Evolutionary conservation across 2,797 vertebrate genomes (phyloP), one percentile per base, ranked within the genome.

Genomic region (Smutsia temminckii): DNA sequence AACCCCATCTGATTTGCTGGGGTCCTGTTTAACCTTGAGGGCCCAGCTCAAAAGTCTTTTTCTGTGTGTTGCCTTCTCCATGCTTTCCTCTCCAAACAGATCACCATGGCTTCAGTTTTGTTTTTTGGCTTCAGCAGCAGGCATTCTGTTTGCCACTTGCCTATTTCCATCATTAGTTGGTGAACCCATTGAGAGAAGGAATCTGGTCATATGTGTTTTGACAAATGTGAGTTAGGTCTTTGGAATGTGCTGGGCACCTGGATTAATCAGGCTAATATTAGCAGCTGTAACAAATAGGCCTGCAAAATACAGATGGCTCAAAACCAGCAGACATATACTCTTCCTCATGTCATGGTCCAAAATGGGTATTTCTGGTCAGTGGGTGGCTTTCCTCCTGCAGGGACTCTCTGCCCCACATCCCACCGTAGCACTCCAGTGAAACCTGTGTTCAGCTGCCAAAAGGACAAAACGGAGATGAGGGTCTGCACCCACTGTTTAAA

Each of bases 211-310:
- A 79, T 40, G 14, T 75, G 4, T 93, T 88, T 95, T 5, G 81
- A 34, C 27, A 51, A 84, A 79, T 84, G n/a, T 94, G 68, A 91
- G 42, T 92, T 97, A 81, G 66, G 25, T 92, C 77, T 55, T 78
- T 85, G 55, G 68, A 86, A 49, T 49, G 37, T 49, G 27, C 37
- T 61, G 55, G 85, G 34, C 49, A 49, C 53, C 75, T 90, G 16
- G 55, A 79, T 89, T 74, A 74, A 90, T 89, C 79, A 87, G 83
- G 34, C 29, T 85, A 40, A 66, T 21, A 59, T 85, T 94, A 91
- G 80, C 46, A 78, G 42, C 46, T 89, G 2, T 74, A 59, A 89
- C 71, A 93, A 83, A 78, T 74, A 81, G 74, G 49, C 53, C 74
- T 91, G 59, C 25, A 77, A 81, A 79, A 25, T 59, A 64, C 53